Evolutionary conservation across 2,113 vertebrate species (phyloP).

Genomic region (Galbula dea): DNA sequence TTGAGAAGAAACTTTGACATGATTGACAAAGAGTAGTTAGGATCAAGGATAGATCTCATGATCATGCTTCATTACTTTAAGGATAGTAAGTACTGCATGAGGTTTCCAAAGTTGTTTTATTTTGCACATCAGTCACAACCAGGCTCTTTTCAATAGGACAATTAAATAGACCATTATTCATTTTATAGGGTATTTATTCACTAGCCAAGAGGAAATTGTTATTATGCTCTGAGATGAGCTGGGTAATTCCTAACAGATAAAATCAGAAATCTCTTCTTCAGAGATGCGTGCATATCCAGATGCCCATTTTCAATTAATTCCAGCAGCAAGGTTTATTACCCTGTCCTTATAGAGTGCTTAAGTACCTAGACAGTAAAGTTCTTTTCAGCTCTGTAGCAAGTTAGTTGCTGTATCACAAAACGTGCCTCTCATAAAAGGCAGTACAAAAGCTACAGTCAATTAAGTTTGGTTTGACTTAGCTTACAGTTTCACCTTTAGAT

Average conservation of each 20-base stretch:
- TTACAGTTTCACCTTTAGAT: not conserved
- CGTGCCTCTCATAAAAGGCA: not conserved
- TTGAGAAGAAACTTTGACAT: slow-evolving; percentile 17
- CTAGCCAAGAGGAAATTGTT: slow-evolving; percentile 50
- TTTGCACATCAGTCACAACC: slow-evolving; percentile 59
- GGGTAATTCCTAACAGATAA: slow-evolving; percentile 44
- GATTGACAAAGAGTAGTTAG: slow-evolving; percentile 28
- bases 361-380: slow-evolving; percentile 12
- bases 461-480: not conserved
- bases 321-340: slow-evolving; percentile 47
- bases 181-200: slow-evolving; percentile 60
- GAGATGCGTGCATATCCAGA: not conserved
- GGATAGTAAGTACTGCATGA: slow-evolving; percentile 16
- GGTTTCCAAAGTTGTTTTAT: slow-evolving; percentile 54
- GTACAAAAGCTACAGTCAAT: slow-evolving; percentile 14
- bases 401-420: not conserved
- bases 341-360: slow-evolving; percentile 22
- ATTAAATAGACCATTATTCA: slow-evolving; percentile 67
- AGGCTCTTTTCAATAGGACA: slow-evolving; percentile 25
- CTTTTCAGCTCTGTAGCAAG: slow-evolving; percentile 3
- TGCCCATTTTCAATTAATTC: slow-evolving; percentile 47
- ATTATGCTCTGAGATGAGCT: slow-evolving; percentile 25
- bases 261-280: slow-evolving; percentile 31
- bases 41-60: slow-evolving; percentile 11
- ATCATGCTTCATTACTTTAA: slow-evolving; percentile 57